Base-by-base conservation (phyloP, 1,140 invertebrate genomes). In the Phortica variegata region DNA sequence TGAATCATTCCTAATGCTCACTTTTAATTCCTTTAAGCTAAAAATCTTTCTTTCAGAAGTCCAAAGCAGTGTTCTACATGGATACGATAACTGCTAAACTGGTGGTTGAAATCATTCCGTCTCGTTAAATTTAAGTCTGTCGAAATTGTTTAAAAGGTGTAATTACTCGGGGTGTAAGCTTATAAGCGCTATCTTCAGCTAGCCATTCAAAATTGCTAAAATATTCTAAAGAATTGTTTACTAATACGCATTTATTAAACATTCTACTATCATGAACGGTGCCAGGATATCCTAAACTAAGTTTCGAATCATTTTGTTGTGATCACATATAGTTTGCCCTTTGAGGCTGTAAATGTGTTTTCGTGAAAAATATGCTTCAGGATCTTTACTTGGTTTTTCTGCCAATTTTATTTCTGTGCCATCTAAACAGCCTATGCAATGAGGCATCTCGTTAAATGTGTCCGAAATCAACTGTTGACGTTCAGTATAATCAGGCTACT, bases 401-500 rank as follows among this genome's bases (percentile, higher is more conserved):
- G 38, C 37, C 18, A 39, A 43, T 32, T 49, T 49, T 7, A 49
- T 43, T 42, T 49, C 47, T 18, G 47, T 49, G 16, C 47, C 47
- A 33, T 49, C 39, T 10, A 43, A 19, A 15, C 43, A 50, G 9
- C 48, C 48, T 19, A 44, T 20, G 17, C 31, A 50, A 32, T 44
- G 36, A 4, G 36, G 49, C 8, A 45, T 17, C 16, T 44, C 41
- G 26, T 23, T 34, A n/a, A 36, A 8, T 23, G 15, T 21, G 16
- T 42, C 17, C 9, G n/a, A n/a, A 15, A 21, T 23, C 13, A 32
- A 43, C 23, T n/a, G 13, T 23, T 41, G 13, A 2, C 29, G 26
- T 18, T 49, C 26, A 32, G 31, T 15, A n/a, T 12, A 5, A n/a
- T n/a, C n/a, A n/a, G n/a, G n/a, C n/a, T n/a, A n/a, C n/a, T n/a